Base-by-base conservation (phyloP, 2,888 invertebrate species). In the Pyrgus malvae region DNA sequence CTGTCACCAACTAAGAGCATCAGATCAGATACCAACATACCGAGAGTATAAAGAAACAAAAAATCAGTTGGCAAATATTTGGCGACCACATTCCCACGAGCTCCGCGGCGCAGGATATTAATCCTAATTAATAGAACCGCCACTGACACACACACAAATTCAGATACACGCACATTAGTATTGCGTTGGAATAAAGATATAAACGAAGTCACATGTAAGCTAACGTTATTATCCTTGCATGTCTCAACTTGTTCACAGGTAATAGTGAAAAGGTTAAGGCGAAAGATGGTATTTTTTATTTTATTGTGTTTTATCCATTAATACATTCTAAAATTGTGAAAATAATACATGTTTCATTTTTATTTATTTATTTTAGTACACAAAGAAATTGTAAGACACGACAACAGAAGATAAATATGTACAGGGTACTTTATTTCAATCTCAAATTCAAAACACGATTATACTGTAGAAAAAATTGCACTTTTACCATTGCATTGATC, bases 51-150 rank as follows among this genome's bases (percentile, higher is more conserved):
- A 46, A 37, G 16, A 23, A 48, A 31, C 23, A 48, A 48, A 48
- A 48, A 46, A 48, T 12, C 17, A 6, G 27, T 27, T 16, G 17
- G 37, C 48, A 48, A 38, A 48, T 48, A 48, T 48, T 48, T 25
- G 48, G 38, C 48, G 2, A 38, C 27, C 38, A 27, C 48, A 48
- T 48, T 48, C 48, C 38, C 48, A 48, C 48, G 48, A 38, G 17
- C 35, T 33, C 48, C 38, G 25, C 46, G 23, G 33, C 35, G 16
- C 29, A 38, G 17, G 38, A 48, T 48, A 48, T 48, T 40, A 53
- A 53, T 53, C 53, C 45, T 53, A 46, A 45, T 53, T 45, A 46
- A 44, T 46, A 46, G 45, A 53, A 53, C 45, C 19, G 53, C 37
- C 53, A 7, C 31, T 17, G 37, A 37, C 25, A 38, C 38, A 45